Evolutionary conservation across 2,113 vertebrate genomes (phyloP).

Genomic region (Microcebus lehilahytsara): DNA sequence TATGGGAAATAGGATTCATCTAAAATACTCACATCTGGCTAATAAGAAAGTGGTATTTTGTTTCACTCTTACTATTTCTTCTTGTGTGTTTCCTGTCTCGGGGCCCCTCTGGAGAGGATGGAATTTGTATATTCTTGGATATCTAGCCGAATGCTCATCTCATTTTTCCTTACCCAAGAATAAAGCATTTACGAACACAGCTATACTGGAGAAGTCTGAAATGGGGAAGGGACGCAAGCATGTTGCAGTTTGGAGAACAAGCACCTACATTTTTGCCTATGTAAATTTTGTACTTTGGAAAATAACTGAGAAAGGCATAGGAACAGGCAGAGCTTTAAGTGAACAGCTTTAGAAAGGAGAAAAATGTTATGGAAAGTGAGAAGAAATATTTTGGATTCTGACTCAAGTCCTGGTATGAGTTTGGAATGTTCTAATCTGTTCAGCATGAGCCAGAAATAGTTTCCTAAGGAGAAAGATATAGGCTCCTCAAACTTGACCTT

Average conservation of each 20-base stretch:
- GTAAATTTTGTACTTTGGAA: constrained; percentile 50
- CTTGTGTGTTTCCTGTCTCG: constrained; percentile 57
- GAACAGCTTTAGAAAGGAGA: constrained; percentile 57
- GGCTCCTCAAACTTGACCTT: background rate
- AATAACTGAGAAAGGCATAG: constrained; percentile 19
- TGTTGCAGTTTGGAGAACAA: constrained; percentile 5
- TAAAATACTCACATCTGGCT: constrained; percentile 62
- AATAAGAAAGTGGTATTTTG: constrained; percentile 56
- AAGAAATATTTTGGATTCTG: constrained; percentile 43
- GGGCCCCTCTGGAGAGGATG: constrained; percentile 5
- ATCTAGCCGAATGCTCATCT: constrained; percentile 48
- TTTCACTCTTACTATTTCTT: constrained; percentile 51
- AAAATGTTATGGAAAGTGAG: constrained; percentile 55
- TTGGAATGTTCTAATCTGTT: constrained; percentile 56
- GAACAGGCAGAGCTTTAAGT: constrained; percentile 34
- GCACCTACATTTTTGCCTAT: constrained; percentile 27
- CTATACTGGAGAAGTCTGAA: background rate
- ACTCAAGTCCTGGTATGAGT: constrained; percentile 44
- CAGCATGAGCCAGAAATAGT: constrained; percentile 30
- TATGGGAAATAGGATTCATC: constrained; percentile 60
- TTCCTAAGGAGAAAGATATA: constrained; percentile 22
- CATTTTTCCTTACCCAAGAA: constrained; percentile 54
- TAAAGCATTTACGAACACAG: constrained; percentile 33
- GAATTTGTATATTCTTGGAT: constrained; percentile 59
- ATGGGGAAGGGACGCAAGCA: background rate